Conservation (phyloP, 2,797 vertebrate species). For the Dendrocincla tyrannina region DNA sequence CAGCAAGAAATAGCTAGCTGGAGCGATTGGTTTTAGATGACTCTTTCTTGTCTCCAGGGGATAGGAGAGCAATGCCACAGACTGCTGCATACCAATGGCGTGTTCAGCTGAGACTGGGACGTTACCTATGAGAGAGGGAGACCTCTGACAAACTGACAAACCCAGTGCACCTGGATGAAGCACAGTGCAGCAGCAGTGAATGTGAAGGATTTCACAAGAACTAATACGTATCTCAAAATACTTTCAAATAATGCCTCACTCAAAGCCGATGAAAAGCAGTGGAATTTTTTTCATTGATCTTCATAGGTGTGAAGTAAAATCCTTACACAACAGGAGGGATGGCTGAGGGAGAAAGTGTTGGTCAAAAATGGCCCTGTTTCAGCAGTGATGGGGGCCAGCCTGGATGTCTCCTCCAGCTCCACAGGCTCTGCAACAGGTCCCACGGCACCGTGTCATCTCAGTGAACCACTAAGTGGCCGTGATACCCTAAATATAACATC, state of each 20-base stretch:
- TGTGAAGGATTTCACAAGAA: not conserved
- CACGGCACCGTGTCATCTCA: fast-evolving
- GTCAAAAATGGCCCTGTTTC: not conserved
- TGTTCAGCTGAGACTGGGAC: not conserved
- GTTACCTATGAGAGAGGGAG: not conserved
- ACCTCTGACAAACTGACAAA: not conserved
- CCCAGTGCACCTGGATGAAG: not conserved
- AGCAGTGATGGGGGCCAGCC: not conserved
- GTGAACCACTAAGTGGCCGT: not conserved
- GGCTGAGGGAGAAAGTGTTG: not conserved
- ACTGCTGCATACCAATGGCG: fast-evolving
- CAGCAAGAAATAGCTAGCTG: not conserved
- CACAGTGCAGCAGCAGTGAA: not conserved
- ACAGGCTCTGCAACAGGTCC: not conserved
- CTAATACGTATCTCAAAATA: not conserved
- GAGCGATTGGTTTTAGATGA: not conserved
- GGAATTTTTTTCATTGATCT: not conserved
- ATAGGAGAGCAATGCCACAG: not conserved
- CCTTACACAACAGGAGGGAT: not conserved
- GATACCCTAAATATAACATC: not conserved
- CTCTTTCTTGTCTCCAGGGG: not conserved
- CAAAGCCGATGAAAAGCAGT: fast-evolving
- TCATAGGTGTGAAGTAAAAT: not conserved
- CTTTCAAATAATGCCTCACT: not conserved
- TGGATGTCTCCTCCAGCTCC: not conserved